phyloP scores from a whole-genome alignment of 2,113 vertebrate species.

The Rhadina sibilatrix region DNA sequence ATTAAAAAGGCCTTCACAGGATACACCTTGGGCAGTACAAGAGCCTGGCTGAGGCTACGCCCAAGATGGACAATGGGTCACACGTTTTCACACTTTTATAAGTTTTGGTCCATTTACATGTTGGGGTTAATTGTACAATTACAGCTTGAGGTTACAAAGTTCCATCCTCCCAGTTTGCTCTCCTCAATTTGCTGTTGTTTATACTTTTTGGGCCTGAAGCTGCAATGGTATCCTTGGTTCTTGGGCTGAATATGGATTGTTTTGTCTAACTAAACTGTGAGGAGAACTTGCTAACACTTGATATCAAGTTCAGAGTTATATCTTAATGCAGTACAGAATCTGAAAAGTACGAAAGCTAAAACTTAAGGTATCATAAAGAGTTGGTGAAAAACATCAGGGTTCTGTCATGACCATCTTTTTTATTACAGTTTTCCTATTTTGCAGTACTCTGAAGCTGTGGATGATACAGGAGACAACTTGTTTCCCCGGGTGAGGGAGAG shows the following conservation, averaged over 20 bases:
- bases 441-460: not conserved
- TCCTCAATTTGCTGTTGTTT: not conserved
- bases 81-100: fast-evolving
- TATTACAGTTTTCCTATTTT: not conserved
- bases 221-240: not conserved
- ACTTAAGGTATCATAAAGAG: not conserved
- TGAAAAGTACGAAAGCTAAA: not conserved
- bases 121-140: not conserved
- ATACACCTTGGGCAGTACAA: not conserved
- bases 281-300: not conserved
- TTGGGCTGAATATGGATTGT: fast-evolving
- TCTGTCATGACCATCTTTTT: not conserved
- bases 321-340: not conserved
- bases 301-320: too few relatives aligned
- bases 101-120: not conserved
- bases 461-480: not conserved
- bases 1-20: not conserved
- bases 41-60: fast-evolving
- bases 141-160: not conserved
- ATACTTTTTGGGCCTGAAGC: not conserved
- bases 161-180: not conserved
- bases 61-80: not conserved
- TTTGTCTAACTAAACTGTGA: not conserved
- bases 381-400: not conserved
- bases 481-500: fast-evolving